Conservation (phyloP, 2,888 invertebrate genomes). For the Monoplex corrugatus region DNA sequence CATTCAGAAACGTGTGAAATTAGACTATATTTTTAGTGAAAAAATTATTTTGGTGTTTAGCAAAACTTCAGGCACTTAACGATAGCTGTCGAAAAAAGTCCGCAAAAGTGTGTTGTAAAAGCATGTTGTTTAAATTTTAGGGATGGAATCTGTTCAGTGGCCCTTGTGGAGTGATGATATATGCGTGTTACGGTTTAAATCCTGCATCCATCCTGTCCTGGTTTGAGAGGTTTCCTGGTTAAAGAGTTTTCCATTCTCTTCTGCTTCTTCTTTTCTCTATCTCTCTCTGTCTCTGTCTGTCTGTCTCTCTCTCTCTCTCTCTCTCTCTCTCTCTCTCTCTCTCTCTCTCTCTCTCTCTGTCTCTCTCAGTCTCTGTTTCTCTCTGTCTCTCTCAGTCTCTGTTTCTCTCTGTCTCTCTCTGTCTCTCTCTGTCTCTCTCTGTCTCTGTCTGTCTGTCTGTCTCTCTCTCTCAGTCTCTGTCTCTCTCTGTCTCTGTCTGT, state of each 20-base stretch:
- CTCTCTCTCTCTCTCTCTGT: background rate
- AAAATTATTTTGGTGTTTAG: too few relatives aligned
- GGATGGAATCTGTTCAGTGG: too few relatives aligned
- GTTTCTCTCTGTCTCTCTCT: background rate
- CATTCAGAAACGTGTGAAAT: too few relatives aligned
- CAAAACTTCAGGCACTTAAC: too few relatives aligned
- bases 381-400: background rate
- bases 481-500: background rate
- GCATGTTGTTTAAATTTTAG: too few relatives aligned
- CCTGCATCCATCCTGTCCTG: too few relatives aligned
- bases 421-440: background rate
- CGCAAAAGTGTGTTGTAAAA: too few relatives aligned
- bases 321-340: background rate
- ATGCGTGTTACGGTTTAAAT: too few relatives aligned
- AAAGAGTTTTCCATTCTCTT: background rate
- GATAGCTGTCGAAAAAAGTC: too few relatives aligned
- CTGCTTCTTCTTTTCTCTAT: background rate
- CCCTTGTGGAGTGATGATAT: too few relatives aligned
- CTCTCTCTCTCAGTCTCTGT: background rate
- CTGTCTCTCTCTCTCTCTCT: background rate
- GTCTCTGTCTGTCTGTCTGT: background rate
- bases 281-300: background rate
- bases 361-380: background rate
- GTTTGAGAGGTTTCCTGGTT: too few relatives aligned
- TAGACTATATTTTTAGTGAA: too few relatives aligned